Evolutionary conservation across 2,797 vertebrate species (phyloP).

Genomic region (Mus minutoides): DNA sequence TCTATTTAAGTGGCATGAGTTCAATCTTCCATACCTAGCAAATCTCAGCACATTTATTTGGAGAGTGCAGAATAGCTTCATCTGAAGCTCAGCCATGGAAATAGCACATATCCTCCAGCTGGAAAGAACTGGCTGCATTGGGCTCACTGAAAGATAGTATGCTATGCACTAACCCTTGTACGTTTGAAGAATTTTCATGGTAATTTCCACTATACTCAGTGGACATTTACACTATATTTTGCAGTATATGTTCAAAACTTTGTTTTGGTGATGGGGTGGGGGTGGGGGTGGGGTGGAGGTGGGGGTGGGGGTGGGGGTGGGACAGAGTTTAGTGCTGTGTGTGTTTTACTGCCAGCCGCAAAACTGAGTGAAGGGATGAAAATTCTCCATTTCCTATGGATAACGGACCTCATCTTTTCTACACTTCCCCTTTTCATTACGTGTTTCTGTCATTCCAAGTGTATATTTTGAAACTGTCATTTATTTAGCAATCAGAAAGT

Average conservation of each 20-base stretch:
- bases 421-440: not conserved
- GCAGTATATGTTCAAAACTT: not conserved
- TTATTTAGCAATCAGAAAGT: conserved; percentile 49
- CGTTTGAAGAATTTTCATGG: conserved; percentile 10
- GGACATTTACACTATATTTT: not conserved
- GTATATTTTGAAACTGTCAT: not conserved
- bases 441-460: not conserved
- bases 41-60: not conserved
- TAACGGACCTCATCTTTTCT: not conserved
- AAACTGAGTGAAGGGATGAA: not conserved
- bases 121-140: not conserved
- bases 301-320: not conserved
- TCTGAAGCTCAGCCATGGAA: not conserved
- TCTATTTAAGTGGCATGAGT: not conserved
- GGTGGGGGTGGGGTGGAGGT: not conserved
- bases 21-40: not conserved
- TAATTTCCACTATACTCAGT: conserved; percentile 1
- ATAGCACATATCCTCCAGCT: not conserved
- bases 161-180: not conserved
- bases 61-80: not conserved
- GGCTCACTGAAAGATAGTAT: not conserved
- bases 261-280: not conserved
- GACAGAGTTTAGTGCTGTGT: not conserved
- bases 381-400: not conserved
- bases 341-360: not conserved